These are phyloP conservation scores for Megalurothrips usitatus DNA, from an alignment of 2,888 invertebrate species.

Conservation along the genomic window DNA sequence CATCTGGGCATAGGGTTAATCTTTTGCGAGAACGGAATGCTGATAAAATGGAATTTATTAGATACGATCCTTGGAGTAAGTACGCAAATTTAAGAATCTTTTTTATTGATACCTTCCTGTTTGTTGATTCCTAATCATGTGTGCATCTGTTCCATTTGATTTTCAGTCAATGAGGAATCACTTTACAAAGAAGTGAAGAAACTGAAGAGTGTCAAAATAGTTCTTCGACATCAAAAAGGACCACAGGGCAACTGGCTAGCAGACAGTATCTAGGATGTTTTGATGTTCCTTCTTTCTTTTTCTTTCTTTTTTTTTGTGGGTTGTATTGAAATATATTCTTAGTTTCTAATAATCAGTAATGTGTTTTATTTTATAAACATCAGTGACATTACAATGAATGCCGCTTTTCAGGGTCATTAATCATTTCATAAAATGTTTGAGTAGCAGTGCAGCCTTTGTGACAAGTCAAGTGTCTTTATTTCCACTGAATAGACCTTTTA, in stretches of 20 bases:
- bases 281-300: neutral
- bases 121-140: neutral
- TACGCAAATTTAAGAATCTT: slow-evolving; percentile 38
- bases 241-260: neutral
- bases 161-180: slow-evolving; percentile 64
- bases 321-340: neutral
- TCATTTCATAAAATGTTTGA: neutral
- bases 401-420: neutral
- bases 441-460: no score
- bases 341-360: neutral
- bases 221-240: neutral
- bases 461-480: neutral
- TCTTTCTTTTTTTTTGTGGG: neutral
- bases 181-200: slow-evolving; percentile 71
- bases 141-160: slow-evolving; percentile 36
- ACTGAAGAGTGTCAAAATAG: slow-evolving; percentile 59
- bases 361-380: neutral
- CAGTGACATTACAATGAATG: neutral
- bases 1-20: slow-evolving; percentile 67
- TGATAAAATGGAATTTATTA: slow-evolving; percentile 71
- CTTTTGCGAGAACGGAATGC: slow-evolving; percentile 64
- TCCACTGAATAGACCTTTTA: neutral
- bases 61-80: slow-evolving; percentile 77
- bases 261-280: neutral
- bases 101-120: slow-evolving; percentile 21